A percentile compares a stretch with the other conserved stretches of the same genome.
Evolutionary conservation across 2,113 vertebrate genomes (phyloP).

Genomic region (Pachyramphus minor): DNA sequence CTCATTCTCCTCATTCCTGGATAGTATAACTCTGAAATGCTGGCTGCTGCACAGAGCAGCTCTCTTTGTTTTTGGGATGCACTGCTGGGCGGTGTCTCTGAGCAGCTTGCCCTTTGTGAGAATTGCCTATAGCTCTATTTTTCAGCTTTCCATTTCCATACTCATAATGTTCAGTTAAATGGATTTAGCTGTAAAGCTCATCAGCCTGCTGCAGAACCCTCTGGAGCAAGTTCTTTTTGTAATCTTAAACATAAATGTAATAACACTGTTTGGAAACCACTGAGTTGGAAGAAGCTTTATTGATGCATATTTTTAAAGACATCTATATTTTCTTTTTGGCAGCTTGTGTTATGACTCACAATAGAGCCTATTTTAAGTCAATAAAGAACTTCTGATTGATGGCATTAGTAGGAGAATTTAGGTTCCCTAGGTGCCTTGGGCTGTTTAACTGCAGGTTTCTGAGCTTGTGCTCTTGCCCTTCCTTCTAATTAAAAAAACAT

Average conservation of each 20-base stretch:
- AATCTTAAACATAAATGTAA: neutral
- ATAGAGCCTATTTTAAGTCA: neutral
- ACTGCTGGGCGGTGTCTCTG: neutral
- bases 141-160: neutral
- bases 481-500: neutral
- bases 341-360: neutral
- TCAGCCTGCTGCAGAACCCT: neutral
- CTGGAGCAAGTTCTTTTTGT: neutral
- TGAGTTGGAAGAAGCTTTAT: neutral
- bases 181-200: neutral
- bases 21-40: neutral
- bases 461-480: neutral
- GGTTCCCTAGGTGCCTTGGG: neutral
- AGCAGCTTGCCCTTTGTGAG: neutral
- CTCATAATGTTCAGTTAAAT: neutral
- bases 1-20: neutral
- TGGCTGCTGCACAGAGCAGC: neutral
- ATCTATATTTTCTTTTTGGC: neutral
- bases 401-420: neutral
- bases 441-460: neutral
- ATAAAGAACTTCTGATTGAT: neutral
- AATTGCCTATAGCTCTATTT: neutral
- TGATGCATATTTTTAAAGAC: neutral
- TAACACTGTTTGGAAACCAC: slow-evolving; percentile 12
- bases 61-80: neutral